Percentiles rank a stretch among this genome's conserved stretches.
Evolutionary conservation across 2,113 vertebrate species (phyloP).

Genomic region (Colossoma macropomum): DNA sequence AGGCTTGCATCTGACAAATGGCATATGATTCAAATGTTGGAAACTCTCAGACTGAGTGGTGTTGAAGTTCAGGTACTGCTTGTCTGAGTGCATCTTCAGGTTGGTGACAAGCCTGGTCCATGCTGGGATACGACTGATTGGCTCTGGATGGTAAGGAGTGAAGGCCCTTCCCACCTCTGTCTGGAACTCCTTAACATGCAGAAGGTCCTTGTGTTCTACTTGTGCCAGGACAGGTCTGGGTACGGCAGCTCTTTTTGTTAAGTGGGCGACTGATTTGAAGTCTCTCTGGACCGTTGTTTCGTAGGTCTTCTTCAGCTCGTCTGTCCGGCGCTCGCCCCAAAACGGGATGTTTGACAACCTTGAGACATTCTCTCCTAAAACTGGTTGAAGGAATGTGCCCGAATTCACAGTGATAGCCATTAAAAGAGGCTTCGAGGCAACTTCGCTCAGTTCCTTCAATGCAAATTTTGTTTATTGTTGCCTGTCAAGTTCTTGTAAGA

Average conservation of each 20-base stretch:
- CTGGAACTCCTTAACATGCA: not conserved
- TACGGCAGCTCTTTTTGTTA: not conserved
- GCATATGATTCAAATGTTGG: not conserved
- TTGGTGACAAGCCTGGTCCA: not conserved
- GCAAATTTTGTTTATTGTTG: not conserved
- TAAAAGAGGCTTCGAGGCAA: not conserved
- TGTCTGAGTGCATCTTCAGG: slow-evolving; percentile 48
- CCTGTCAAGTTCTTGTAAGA: not conserved
- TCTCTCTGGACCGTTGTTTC: slow-evolving; percentile 31
- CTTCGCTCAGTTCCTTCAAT: not conserved
- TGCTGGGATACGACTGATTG: not conserved
- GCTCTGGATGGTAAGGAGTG: not conserved
- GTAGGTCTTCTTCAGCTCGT: not conserved
- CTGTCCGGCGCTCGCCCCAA: not conserved
- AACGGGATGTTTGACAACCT: slow-evolving; percentile 41
- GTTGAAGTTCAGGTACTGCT: not conserved
- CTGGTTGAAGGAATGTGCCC: slow-evolving; percentile 11
- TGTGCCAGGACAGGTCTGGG: not conserved
- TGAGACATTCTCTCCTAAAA: not conserved
- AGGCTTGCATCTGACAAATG: not conserved
- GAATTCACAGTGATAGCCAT: slow-evolving; percentile 18
- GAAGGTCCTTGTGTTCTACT: slow-evolving; percentile 13
- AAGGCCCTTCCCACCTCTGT: slow-evolving; percentile 34
- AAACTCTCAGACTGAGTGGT: slow-evolving; percentile 25
- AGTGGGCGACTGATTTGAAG: not conserved